Percentiles rank a stretch among this genome's conserved stretches.
Evolutionary conservation across 2,113 vertebrate species (phyloP).

Genomic region (Eudyptes chrysolophus): DNA sequence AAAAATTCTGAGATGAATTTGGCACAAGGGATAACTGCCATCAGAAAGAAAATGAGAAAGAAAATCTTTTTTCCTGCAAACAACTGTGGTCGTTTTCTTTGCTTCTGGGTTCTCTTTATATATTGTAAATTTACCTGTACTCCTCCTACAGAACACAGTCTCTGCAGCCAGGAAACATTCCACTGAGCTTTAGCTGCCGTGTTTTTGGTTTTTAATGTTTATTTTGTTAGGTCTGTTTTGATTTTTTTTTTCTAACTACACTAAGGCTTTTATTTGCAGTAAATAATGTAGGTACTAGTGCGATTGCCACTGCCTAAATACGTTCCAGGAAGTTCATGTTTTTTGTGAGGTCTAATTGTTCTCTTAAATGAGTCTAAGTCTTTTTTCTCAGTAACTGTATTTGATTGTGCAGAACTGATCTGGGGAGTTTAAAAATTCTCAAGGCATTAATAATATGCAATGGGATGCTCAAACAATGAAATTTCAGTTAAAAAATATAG

Average conservation of each 20-base stretch:
- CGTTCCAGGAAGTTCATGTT: not conserved
- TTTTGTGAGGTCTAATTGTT: not conserved
- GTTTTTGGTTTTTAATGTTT: not conserved
- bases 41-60: slow-evolving; percentile 11
- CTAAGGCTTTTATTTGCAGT: not conserved
- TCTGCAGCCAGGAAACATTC: not conserved
- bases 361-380: not conserved
- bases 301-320: not conserved
- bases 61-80: not conserved
- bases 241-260: not conserved
- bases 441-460: not conserved
- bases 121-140: not conserved
- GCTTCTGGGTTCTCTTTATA: not conserved
- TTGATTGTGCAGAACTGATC: not conserved
- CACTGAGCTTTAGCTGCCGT: not conserved
- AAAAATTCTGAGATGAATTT: not conserved
- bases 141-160: not conserved
- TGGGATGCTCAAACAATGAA: not conserved
- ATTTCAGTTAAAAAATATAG: not conserved
- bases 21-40: not conserved
- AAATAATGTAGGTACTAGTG: not conserved
- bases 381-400: not conserved
- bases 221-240: not conserved
- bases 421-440: not conserved
- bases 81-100: not conserved